phyloP scores from a whole-genome alignment of 2,797 vertebrate species.

The Channa striata region DNA sequence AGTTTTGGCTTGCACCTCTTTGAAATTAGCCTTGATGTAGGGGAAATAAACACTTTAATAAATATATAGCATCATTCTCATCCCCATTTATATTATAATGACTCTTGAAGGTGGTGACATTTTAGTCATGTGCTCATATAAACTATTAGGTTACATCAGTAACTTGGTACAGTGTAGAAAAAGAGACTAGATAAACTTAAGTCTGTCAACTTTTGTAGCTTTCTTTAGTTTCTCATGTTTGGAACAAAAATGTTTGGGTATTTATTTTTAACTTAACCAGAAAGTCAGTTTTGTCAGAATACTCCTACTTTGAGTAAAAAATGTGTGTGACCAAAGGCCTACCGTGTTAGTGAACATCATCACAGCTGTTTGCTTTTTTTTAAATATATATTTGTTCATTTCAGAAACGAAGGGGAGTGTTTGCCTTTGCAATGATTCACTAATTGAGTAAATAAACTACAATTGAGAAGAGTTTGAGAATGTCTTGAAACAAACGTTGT shows the following conservation, averaged over 20 bases:
- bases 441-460: constrained; percentile 77
- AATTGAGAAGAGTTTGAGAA: constrained; percentile 68
- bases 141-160: not conserved
- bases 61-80: too few relatives aligned
- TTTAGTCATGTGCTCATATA: too few relatives aligned
- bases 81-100: too few relatives aligned
- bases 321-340: constrained; percentile 56
- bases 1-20: too few relatives aligned
- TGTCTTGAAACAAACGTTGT: constrained; percentile 41
- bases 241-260: too few relatives aligned
- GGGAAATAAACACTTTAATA: too few relatives aligned
- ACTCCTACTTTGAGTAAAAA: constrained; percentile 2
- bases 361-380: constrained; percentile 47
- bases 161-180: too few relatives aligned
- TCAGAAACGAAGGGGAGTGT: constrained; percentile 58
- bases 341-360: constrained; percentile 24
- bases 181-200: not conserved
- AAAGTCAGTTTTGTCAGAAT: constrained; percentile 21
- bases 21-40: too few relatives aligned
- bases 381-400: constrained; percentile 27
- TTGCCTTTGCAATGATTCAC: constrained; percentile 74
- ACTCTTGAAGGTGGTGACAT: too few relatives aligned
- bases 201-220: not conserved
- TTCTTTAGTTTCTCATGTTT: not conserved
- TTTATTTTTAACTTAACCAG: not conserved